These are phyloP conservation scores for Syndactyla subalaris DNA, from an alignment of 2,797 vertebrate genomes.

Conservation along the genomic window DNA sequence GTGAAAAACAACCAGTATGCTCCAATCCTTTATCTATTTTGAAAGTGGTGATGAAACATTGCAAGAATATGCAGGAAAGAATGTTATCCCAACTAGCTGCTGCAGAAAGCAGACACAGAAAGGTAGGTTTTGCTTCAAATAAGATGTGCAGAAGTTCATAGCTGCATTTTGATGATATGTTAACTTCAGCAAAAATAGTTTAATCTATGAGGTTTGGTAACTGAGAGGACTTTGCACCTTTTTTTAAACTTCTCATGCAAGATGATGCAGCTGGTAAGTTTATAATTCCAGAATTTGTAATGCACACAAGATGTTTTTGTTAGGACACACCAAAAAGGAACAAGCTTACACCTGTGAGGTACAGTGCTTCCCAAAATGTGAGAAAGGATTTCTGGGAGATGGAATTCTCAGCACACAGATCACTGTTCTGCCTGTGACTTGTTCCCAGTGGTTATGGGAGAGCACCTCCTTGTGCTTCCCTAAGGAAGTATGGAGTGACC, in stretches of 20 bases:
- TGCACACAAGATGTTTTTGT: neutral
- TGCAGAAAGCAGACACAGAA: slow-evolving; percentile 91
- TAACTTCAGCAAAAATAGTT: neutral
- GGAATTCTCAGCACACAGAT: neutral
- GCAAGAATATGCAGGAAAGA: slow-evolving; percentile 96
- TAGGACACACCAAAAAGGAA: neutral
- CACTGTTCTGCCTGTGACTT: neutral
- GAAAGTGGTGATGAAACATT: slow-evolving; percentile 95
- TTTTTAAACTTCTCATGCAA: neutral
- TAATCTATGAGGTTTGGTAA: neutral
- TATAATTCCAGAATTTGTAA: neutral
- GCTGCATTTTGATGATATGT: neutral
- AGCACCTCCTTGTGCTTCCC: neutral
- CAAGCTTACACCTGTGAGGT: neutral
- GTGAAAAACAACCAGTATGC: slow-evolving; percentile 79
- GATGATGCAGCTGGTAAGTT: neutral
- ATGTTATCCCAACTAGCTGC: slow-evolving; percentile 94
- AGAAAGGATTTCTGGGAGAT: neutral
- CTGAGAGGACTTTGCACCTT: neutral
- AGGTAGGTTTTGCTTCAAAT: slow-evolving; percentile 77
- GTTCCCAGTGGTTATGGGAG: accelerated
- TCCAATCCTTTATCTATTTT: slow-evolving; percentile 91
- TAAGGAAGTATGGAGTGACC: neutral
- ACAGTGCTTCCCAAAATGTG: neutral
- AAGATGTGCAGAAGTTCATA: neutral